Conservation (phyloP, 2,113 vertebrate genomes). For the Panthera leo region DNA sequence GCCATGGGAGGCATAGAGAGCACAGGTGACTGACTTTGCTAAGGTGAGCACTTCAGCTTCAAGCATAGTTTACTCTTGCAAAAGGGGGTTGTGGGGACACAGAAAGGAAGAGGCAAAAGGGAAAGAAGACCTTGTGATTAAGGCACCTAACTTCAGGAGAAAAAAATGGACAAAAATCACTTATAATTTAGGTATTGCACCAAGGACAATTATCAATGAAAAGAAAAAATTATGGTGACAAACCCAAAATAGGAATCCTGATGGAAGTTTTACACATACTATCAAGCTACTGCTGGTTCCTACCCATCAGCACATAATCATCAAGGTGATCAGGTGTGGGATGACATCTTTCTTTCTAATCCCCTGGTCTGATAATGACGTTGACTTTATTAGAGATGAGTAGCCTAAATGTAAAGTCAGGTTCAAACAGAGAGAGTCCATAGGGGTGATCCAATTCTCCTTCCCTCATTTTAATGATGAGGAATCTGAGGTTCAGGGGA, state of each 20-base stretch:
- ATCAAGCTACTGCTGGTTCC: neutral
- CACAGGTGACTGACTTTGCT: neutral
- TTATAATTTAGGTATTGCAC: neutral
- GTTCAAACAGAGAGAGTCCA: neutral
- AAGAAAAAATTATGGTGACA: neutral
- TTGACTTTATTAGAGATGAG: neutral
- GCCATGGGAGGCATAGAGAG: neutral
- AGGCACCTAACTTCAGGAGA: neutral
- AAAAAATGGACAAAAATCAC: neutral
- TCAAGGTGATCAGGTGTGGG: no score
- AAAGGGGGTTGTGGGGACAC: no score
- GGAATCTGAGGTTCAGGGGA: neutral
- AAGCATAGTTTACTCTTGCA: neutral
- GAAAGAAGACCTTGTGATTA: neutral
- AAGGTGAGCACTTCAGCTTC: neutral
- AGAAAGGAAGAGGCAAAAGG: neutral
- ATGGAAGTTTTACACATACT: neutral
- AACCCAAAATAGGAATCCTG: neutral
- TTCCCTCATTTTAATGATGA: neutral
- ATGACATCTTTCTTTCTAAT: neutral
- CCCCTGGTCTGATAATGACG: neutral
- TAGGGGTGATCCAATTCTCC: neutral
- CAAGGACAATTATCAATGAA: neutral
- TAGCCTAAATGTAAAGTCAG: neutral
- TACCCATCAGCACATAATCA: neutral